Percentiles rank a stretch among this genome's conserved stretches.
phyloP scores from a whole-genome alignment of 1,140 invertebrate genomes.

The Panulirus ornatus region DNA sequence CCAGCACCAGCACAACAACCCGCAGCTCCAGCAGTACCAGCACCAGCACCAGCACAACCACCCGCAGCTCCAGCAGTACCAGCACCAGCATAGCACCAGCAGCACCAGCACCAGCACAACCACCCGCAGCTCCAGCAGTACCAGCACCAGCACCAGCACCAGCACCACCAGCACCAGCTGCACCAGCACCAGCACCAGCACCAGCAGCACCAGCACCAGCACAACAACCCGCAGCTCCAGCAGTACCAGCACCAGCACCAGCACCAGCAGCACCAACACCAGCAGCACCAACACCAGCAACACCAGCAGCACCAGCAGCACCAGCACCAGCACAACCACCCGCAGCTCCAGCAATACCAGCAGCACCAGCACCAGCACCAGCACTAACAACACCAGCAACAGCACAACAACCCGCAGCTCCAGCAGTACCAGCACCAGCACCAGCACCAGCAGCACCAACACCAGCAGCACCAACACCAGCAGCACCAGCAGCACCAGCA shows the following conservation, averaged over 20 bases:
- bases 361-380: conserved; percentile 23
- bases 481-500: conserved; percentile 4
- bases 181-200: conserved; percentile 19
- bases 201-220: conserved; percentile 30
- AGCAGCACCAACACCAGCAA: conserved; percentile 16
- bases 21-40: neutral
- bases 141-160: neutral
- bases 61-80: conserved; percentile 18
- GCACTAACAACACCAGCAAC: conserved; percentile 21
- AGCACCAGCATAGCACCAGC: conserved; percentile 2
- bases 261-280: neutral
- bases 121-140: conserved; percentile 3
- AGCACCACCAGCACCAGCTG: conserved; percentile 18
- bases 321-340: too few relatives aligned
- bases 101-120: conserved; percentile 15
- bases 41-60: conserved; percentile 6
- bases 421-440: conserved; percentile 35
- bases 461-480: conserved; percentile 14
- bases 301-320: too few relatives aligned
- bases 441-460: conserved; percentile 12
- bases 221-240: neutral
- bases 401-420: conserved; percentile 9
- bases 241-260: conserved; percentile 28
- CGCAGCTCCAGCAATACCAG: too few relatives aligned
- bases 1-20: conserved; percentile 16